Conservation (phyloP, 2,888 invertebrate genomes). For the Catonia carolina region DNA sequence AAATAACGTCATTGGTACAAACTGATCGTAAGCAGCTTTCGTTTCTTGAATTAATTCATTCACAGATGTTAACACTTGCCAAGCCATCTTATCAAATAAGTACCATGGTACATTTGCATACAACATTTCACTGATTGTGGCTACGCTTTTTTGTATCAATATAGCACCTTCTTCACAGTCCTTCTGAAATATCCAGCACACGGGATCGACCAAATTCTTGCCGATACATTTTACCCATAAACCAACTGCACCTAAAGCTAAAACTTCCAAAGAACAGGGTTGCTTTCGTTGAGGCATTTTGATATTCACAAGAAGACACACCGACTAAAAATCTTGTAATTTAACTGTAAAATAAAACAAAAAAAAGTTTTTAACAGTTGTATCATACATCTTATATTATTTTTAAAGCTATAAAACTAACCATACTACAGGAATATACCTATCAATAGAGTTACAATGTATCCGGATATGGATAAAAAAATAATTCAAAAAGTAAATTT, state of each 20-base stretch:
- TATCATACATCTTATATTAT: too few species aligned
- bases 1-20: slow-evolving; percentile 57
- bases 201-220: slow-evolving; percentile 50
- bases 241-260: slow-evolving; percentile 55
- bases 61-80: slow-evolving; percentile 54
- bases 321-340: too few species aligned
- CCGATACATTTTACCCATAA: slow-evolving; percentile 57
- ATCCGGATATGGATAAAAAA: too few species aligned
- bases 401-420: too few species aligned
- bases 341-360: too few species aligned
- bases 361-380: too few species aligned
- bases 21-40: slow-evolving; percentile 54
- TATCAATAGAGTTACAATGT: too few species aligned
- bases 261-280: slow-evolving; percentile 51
- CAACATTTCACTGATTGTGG: slow-evolving; percentile 50
- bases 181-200: slow-evolving; percentile 45
- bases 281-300: slow-evolving; percentile 52
- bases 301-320: too few species aligned
- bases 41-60: slow-evolving; percentile 57
- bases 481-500: too few species aligned
- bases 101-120: slow-evolving; percentile 61
- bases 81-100: slow-evolving; percentile 58
- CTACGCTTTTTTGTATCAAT: slow-evolving; percentile 46
- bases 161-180: slow-evolving; percentile 44
- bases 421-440: too few species aligned